Evolutionary conservation across 37 sponge, comb jelly and placozoan genomes (phyloP).

Genomic region (Halichondria panicea): DNA sequence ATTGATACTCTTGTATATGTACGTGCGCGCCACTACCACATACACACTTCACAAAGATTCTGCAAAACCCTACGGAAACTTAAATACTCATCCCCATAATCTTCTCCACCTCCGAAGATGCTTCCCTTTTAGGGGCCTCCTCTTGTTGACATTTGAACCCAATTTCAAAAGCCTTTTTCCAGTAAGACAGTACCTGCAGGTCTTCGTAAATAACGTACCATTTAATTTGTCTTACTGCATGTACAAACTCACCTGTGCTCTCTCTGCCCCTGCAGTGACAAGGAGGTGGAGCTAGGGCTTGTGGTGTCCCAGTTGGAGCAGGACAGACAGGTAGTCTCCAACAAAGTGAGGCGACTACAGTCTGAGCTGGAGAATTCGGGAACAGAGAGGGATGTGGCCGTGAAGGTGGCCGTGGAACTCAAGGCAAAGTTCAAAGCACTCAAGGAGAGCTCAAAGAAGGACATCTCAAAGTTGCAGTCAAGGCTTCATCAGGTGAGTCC

Average conservation of each 20-base stretch:
- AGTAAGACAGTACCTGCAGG: too few relatives aligned
- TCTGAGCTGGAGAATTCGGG: conserved; percentile 47
- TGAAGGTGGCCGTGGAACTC: conserved; percentile 32
- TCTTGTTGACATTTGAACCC: too few relatives aligned
- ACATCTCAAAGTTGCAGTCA: conserved; percentile 31
- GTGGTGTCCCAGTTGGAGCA: conserved; percentile 65
- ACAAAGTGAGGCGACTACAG: conserved; percentile 45
- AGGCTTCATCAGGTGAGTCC: conserved; percentile 41
- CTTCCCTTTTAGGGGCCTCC: too few relatives aligned
- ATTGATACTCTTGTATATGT: too few relatives aligned
- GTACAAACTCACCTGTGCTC: too few relatives aligned
- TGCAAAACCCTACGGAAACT: too few relatives aligned
- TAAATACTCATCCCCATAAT: too few relatives aligned
- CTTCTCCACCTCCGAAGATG: too few relatives aligned
- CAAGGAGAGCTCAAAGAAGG: conserved; percentile 51
- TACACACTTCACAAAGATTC: too few relatives aligned
- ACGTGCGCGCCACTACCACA: too few relatives aligned
- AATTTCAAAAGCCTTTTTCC: too few relatives aligned
- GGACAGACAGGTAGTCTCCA: conserved; percentile 46
- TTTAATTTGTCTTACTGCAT: neutral
- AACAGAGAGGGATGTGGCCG: conserved; percentile 22
- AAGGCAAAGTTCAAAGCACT: conserved; percentile 41
- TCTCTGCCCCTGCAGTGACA: conserved; percentile 1
- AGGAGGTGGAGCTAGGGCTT: conserved; percentile 14
- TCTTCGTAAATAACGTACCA: neutral